phyloP scores from a whole-genome alignment of 2,113 vertebrate genomes.

The Cynopterus brachyotis region DNA sequence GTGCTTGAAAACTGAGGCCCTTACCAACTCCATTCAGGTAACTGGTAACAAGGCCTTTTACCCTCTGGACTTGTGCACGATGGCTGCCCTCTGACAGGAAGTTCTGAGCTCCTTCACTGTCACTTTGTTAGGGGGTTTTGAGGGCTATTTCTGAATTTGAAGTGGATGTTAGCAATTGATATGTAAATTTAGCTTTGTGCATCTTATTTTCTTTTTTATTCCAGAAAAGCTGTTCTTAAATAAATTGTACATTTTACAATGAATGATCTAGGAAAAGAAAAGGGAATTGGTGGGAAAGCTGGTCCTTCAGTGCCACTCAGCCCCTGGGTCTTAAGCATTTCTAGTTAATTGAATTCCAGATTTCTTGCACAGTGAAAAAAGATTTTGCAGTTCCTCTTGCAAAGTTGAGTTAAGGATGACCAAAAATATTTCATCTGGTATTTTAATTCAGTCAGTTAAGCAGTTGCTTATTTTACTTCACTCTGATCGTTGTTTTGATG shows the following conservation, averaged over 20 bases:
- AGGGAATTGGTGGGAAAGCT: conserved; percentile 51
- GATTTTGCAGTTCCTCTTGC: background rate
- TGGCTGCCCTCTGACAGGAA: background rate
- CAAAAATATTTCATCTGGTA: background rate
- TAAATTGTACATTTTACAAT: conserved; percentile 54
- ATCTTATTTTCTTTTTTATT: conserved; percentile 18
- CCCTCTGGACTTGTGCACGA: background rate
- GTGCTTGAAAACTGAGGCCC: background rate
- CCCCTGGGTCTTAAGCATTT: background rate
- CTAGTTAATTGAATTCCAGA: conserved; percentile 15
- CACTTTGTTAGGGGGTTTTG: background rate
- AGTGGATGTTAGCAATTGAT: conserved; percentile 71
- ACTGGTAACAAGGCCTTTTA: background rate
- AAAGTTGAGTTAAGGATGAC: background rate
- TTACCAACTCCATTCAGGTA: background rate
- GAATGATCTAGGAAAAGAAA: conserved; percentile 47
- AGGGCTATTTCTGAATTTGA: conserved; percentile 71
- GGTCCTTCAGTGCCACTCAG: background rate
- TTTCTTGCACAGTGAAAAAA: background rate
- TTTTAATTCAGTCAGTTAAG: background rate
- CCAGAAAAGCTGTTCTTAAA: conserved; percentile 45
- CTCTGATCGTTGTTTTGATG: background rate
- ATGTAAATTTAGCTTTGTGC: conserved; percentile 69
- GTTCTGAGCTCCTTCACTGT: background rate
- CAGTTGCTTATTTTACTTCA: conserved; percentile 30